Evolutionary conservation across 2,113 vertebrate genomes (phyloP).

Genomic region (Eolophus roseicapilla): DNA sequence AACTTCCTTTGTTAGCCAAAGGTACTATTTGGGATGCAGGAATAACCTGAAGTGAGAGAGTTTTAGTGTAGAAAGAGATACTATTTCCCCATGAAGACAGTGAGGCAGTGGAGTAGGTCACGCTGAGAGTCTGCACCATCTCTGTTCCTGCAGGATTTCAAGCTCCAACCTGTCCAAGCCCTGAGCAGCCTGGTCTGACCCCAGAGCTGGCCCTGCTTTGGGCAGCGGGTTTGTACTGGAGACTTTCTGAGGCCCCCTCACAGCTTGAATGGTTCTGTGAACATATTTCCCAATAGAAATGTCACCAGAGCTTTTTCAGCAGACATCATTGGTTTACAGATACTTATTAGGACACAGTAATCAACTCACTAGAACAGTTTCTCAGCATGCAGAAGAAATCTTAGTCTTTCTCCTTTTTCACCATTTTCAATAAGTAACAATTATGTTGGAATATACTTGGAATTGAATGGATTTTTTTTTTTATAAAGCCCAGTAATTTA

Average conservation of each 20-base stretch:
- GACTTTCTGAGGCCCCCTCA: neutral
- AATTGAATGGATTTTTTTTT: neutral
- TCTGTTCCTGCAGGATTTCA: neutral
- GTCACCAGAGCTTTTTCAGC: neutral
- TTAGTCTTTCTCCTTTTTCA: neutral
- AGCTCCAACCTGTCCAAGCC: neutral
- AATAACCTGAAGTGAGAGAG: neutral
- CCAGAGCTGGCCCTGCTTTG: neutral
- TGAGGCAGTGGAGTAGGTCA: neutral
- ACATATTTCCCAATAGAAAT: neutral
- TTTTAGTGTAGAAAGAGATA: neutral
- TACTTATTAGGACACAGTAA: neutral
- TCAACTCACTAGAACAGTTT: neutral
- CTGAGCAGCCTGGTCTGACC: neutral
- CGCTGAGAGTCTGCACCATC: fast-evolving
- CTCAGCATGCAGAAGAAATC: neutral
- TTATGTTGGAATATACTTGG: neutral
- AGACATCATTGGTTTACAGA: neutral
- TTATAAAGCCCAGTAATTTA: neutral
- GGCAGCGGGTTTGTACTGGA: neutral
- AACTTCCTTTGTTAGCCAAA: neutral
- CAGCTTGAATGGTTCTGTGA: neutral
- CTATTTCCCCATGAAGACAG: neutral
- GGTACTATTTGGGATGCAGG: neutral
- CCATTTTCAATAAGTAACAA: neutral